These are phyloP conservation scores for Malurus elegans DNA, from an alignment of 2,113 vertebrate genomes.

Conservation along the genomic window DNA sequence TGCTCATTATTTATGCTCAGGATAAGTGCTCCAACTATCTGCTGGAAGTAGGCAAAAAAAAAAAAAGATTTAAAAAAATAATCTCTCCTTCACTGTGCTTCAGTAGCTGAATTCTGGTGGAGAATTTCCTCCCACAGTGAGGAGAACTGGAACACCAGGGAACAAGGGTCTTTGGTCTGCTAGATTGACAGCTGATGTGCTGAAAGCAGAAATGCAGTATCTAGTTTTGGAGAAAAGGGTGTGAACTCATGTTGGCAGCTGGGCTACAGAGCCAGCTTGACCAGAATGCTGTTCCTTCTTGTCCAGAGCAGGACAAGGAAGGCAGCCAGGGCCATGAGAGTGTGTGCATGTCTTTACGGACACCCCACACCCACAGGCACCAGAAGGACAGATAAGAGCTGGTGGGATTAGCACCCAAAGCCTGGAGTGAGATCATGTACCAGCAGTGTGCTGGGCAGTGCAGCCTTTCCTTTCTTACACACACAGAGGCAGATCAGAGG, in stretches of 20 bases:
- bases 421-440: slow-evolving; percentile 4
- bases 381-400: not conserved
- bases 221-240: not conserved
- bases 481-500: slow-evolving; percentile 4
- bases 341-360: not conserved
- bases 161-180: not conserved
- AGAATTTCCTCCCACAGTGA: not conserved
- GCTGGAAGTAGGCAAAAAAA: not conserved
- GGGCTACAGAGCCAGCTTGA: not conserved
- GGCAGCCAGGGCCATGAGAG: not conserved
- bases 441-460: not conserved
- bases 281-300: not conserved
- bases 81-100: not conserved
- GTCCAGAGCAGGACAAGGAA: not conserved
- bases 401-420: slow-evolving; percentile 18
- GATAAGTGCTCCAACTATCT: not conserved
- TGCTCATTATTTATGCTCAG: not conserved
- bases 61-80: not conserved
- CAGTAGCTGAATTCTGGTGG: not conserved
- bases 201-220: not conserved
- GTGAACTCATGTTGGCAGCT: not conserved
- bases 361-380: not conserved
- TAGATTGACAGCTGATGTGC: not conserved
- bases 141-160: not conserved
- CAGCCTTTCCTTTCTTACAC: not conserved